These are phyloP conservation scores for Acropternis orthonyx DNA, from an alignment of 2,797 vertebrate genomes.

Conservation along the genomic window DNA sequence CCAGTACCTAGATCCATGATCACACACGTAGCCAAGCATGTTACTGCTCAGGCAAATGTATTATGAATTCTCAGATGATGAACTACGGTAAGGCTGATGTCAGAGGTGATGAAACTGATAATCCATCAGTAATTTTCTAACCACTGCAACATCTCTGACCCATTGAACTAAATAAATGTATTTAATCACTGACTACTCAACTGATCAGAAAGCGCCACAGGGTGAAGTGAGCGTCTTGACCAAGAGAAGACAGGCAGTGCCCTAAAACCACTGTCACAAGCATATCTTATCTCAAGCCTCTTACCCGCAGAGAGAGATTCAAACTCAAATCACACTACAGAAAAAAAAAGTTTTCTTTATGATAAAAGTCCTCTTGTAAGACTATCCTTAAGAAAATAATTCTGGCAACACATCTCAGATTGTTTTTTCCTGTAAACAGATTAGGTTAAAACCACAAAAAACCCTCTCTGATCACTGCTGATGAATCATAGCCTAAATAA, in stretches of 20 bases:
- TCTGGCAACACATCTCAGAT: not conserved
- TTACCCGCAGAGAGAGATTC: not conserved
- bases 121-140: constrained; percentile 79
- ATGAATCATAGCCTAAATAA: constrained; percentile 45
- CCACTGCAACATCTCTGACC: constrained; percentile 70
- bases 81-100: constrained; percentile 67
- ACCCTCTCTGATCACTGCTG: not conserved
- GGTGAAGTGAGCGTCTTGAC: constrained; percentile 46
- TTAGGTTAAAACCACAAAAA: not conserved
- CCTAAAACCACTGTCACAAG: constrained; percentile 13
- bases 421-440: not conserved
- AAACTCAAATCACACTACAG: not conserved
- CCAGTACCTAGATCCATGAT: constrained; percentile 25
- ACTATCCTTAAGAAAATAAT: not conserved
- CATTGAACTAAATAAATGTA: constrained; percentile 79
- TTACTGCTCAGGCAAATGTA: constrained; percentile 60
- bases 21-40: constrained; percentile 75
- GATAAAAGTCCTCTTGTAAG: not conserved
- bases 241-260: constrained; percentile 36
- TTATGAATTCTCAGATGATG: constrained; percentile 73
- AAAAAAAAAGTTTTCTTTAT: not conserved
- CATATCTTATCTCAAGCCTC: not conserved
- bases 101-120: constrained; percentile 76
- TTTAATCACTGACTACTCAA: constrained; percentile 75
- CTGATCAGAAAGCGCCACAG: constrained; percentile 63